Evolutionary conservation across 2,888 invertebrate genomes (phyloP).

Genomic region (Dichetophora obliterata): DNA sequence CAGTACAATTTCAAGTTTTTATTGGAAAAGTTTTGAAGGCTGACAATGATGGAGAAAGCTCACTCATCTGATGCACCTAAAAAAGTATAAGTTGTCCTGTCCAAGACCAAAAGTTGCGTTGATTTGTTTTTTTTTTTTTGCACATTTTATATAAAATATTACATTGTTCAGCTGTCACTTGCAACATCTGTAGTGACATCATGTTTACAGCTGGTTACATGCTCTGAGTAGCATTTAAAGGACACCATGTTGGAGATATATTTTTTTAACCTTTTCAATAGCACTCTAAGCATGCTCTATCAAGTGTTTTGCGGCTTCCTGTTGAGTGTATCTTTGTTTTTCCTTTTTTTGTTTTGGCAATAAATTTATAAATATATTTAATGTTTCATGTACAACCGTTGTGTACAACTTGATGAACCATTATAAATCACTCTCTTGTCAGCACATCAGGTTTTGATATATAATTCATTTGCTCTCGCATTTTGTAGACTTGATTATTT

Average conservation of each 20-base stretch:
- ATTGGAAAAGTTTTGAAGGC: background rate
- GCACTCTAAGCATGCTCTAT: too few relatives aligned
- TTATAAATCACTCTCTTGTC: conserved; percentile 19
- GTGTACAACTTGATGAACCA: background rate
- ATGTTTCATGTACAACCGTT: background rate
- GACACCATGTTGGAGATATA: background rate
- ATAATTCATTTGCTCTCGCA: background rate
- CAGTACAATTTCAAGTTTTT: conserved; percentile 9
- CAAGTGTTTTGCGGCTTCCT: too few relatives aligned
- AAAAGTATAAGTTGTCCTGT: background rate
- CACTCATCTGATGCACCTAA: background rate
- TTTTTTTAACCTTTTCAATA: background rate
- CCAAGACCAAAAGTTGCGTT: background rate
- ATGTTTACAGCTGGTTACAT: background rate
- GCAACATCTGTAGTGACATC: background rate
- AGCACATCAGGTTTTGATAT: background rate
- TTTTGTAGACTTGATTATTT: too few relatives aligned
- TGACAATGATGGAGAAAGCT: background rate
- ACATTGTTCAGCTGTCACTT: background rate
- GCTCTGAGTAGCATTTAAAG: background rate
- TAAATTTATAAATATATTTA: background rate
- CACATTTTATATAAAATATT: background rate
- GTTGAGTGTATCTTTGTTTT: too few relatives aligned
- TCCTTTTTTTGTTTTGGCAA: too few relatives aligned
- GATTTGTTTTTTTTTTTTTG: too few relatives aligned